phyloP scores from a whole-genome alignment of 2,797 vertebrate genomes.

The Chaenodraco wilsoni region DNA sequence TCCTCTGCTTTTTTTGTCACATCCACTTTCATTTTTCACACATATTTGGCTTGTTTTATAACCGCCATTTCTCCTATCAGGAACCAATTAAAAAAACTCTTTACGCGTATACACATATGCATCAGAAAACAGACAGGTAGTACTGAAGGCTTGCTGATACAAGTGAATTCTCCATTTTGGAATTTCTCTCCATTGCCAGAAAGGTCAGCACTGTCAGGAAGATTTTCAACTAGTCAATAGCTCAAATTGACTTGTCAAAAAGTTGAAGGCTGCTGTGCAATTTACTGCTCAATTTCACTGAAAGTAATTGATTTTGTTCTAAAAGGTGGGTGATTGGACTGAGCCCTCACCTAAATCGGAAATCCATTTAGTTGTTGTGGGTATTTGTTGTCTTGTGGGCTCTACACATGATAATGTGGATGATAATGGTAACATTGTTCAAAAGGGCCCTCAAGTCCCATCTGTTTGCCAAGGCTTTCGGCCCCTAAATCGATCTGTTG shows the following conservation, averaged over 20 bases:
- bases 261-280: neutral
- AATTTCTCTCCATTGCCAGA: conserved; percentile 10
- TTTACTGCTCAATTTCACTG: neutral
- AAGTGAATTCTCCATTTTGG: neutral
- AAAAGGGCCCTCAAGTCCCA: too few relatives aligned
- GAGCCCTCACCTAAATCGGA: neutral
- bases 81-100: neutral
- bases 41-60: neutral
- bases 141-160: conserved; percentile 3
- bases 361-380: neutral
- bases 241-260: conserved; percentile 10
- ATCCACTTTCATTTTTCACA: conserved; percentile 31
- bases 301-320: neutral
- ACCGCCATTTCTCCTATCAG: neutral
- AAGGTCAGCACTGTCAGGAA: conserved; percentile 24
- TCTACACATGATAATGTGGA: neutral
- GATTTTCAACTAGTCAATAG: conserved; percentile 13
- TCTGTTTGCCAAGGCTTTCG: too few relatives aligned
- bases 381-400: neutral
- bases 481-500: too few relatives aligned
- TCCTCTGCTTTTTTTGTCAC: conserved; percentile 39
- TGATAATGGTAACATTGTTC: too few relatives aligned
- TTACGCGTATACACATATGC: neutral
- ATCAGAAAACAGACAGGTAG: neutral
- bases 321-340: neutral